A percentile compares a stretch with the other conserved stretches of the same genome.
Conservation (phyloP, 2,113 vertebrate genomes). For the Blennius ocellaris region DNA sequence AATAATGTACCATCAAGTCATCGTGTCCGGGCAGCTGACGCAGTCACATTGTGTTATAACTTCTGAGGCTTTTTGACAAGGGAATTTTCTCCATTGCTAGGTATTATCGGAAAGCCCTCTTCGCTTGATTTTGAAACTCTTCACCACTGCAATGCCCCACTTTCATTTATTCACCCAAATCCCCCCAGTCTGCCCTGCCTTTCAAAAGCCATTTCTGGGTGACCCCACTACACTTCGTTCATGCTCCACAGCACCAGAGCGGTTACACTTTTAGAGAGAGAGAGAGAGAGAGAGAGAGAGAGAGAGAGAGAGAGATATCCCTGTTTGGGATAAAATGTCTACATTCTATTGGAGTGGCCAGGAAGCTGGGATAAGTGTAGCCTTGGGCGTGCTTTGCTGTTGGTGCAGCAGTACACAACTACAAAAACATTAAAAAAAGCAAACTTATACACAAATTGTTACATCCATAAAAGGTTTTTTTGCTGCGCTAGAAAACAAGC, state of each 20-base stretch:
- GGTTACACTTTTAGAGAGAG: conserved; percentile 13
- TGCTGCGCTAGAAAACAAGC: neutral
- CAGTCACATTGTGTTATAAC: conserved; percentile 12
- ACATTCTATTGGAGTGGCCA: conserved; percentile 23
- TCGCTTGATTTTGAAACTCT: conserved; percentile 13
- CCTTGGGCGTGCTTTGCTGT: conserved; percentile 34
- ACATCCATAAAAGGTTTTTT: conserved; percentile 23
- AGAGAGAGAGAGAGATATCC: conserved; percentile 1
- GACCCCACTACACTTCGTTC: conserved; percentile 2
- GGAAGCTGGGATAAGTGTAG: conserved; percentile 51
- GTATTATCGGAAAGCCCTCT: conserved; percentile 9
- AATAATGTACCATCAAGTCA: conserved; percentile 31
- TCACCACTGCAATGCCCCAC: conserved; percentile 5
- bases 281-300: neutral
- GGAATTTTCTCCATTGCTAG: neutral
- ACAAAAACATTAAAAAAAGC: conserved; percentile 9
- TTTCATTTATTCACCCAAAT: conserved; percentile 37
- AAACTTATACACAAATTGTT: conserved; percentile 13
- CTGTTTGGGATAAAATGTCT: conserved; percentile 37
- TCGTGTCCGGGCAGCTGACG: conserved; percentile 1
- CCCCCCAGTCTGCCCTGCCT: conserved; percentile 13
- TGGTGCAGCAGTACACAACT: conserved; percentile 24
- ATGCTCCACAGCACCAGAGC: conserved; percentile 30
- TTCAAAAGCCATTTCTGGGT: conserved; percentile 27
- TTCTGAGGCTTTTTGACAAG: neutral